Evolutionary conservation across 2,113 vertebrate genomes (phyloP), one percentile per base, ranked within the genome.

Genomic region (Rhagologus leucostigma): DNA sequence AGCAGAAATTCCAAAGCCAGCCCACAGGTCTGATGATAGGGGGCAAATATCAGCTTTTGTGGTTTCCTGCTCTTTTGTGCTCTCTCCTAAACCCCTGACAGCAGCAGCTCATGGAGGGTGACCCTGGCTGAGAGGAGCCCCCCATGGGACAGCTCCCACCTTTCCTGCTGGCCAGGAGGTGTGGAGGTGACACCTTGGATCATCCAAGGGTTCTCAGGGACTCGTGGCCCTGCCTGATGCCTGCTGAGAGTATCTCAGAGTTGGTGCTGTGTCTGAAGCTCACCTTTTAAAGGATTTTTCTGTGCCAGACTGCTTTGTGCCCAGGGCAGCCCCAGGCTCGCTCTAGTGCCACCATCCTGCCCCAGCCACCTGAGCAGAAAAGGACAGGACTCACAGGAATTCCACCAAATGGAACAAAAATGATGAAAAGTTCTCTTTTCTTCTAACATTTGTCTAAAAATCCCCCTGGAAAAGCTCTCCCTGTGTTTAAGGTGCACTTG

Each of bases 171-270:
- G 24, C 60, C 49, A 2, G 5, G 26, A n/a, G 52, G 27, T 32
- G 50, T 16, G 0, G 3, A 32, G 63, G n/a, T 17, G 69, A 27
- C 35, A 14, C 62, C 63, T 77, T 24, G 4, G 53, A 65, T 50
- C 55, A 44, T 53, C 83, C 64, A 9, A 33, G 41, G 52, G 7
- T 1, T 3, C 41, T 16, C 23, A 30, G 62, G 57, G 27, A 17
- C 14, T 52, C 1, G 0, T 1, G 10, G 23, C 64, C 41, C 90
- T 70, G n/a, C 27, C 6, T 1, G 10, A 3, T 41, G 16, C 59
- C 59, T 35, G 16, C 12, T 23, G 18, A 41, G 46, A 0, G 0
- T 6, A 13, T 26, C 26, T 17, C 29, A 64, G 29, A 65, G 23
- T 20, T 4, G 4, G 14, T 8, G 12, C n/a, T 52, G 32, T 18